These are phyloP conservation scores for Lacerta agilis DNA, from an alignment of 2,797 vertebrate genomes.

Conservation along the genomic window DNA sequence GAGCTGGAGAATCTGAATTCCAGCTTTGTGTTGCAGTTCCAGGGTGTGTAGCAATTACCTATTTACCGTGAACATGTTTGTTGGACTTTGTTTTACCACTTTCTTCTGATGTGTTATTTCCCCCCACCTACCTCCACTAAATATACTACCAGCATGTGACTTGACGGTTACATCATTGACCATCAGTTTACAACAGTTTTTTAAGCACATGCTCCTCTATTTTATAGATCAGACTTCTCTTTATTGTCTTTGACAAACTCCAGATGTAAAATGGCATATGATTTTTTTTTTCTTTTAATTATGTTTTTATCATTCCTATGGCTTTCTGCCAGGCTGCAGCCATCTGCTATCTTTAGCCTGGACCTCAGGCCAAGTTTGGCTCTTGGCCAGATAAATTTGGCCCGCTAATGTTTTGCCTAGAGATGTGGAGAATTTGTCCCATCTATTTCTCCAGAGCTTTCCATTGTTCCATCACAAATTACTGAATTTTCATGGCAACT, in stretches of 20 bases:
- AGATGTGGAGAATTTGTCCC: not conserved
- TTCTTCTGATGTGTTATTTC: not conserved
- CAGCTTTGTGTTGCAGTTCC: not conserved
- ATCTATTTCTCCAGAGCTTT: not conserved
- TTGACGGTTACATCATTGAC: not conserved
- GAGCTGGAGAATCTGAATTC: not conserved
- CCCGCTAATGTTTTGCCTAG: not conserved
- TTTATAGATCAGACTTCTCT: conserved; percentile 12
- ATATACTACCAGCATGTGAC: not conserved
- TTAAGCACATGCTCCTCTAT: conserved; percentile 13
- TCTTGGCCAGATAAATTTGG: not conserved
- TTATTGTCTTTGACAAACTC: conserved; percentile 1
- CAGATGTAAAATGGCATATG: not conserved
- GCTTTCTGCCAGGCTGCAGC: conserved; percentile 7
- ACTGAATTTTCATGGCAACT: not conserved
- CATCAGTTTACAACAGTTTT: not conserved
- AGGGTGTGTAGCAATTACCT: not conserved
- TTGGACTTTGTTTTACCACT: not conserved
- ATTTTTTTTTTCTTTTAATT: not conserved
- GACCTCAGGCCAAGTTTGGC: not conserved
- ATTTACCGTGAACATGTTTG: not conserved
- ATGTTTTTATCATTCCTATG: not conserved
- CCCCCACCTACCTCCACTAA: not conserved
- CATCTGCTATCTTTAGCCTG: conserved; percentile 6
- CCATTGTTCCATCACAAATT: too few relatives aligned